These are phyloP conservation scores for Leptopterna dolabrata DNA, from an alignment of 2,888 invertebrate species.

Conservation along the genomic window DNA sequence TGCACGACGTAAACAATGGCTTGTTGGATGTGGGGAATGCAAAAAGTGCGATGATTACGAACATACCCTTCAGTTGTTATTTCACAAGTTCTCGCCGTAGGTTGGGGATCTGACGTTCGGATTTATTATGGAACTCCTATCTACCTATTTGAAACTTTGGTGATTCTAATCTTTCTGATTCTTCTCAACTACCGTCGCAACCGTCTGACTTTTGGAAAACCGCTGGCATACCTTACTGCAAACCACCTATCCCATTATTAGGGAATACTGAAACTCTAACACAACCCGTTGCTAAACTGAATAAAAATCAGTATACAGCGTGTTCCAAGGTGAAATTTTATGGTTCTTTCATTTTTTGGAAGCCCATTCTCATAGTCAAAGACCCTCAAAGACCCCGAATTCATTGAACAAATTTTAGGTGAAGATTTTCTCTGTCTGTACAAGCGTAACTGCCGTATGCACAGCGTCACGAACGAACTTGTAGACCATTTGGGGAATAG, in stretches of 20 bases:
- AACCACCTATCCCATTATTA: background rate
- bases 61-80: too few relatives aligned
- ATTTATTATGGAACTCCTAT: too few relatives aligned
- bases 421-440: constrained; percentile 26
- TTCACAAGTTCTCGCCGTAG: too few relatives aligned
- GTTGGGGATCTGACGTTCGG: too few relatives aligned
- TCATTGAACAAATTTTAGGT: constrained; percentile 17
- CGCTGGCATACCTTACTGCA: background rate
- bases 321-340: constrained; percentile 7
- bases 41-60: too few relatives aligned
- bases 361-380: constrained; percentile 10
- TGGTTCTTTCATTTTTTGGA: constrained; percentile 26
- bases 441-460: background rate
- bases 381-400: too few relatives aligned
- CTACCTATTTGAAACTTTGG: background rate
- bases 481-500: constrained; percentile 67
- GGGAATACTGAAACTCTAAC: background rate
- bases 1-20: too few relatives aligned
- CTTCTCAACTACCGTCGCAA: background rate
- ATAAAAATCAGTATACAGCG: background rate
- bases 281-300: background rate
- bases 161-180: background rate
- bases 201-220: constrained; percentile 27
- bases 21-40: too few relatives aligned
- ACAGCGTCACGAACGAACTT: background rate